Evolutionary conservation across 37 sponge, comb jelly and placozoan species (phyloP).

Genomic region (Tethya wilhelma): DNA sequence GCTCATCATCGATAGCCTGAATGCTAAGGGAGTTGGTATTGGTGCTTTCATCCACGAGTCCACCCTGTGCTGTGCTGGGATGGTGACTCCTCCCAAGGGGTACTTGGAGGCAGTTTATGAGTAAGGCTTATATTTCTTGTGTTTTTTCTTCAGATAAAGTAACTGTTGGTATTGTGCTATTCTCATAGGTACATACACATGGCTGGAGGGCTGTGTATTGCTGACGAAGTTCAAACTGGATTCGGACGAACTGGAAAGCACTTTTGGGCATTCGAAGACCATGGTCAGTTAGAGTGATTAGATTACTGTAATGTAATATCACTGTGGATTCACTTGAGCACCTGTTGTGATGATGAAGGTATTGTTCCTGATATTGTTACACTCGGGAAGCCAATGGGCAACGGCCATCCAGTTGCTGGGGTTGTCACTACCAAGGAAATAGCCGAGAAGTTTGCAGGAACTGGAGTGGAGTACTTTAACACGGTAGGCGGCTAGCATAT

Average conservation of each 20-base stretch:
- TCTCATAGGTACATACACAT: slow-evolving; percentile 50
- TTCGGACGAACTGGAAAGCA: slow-evolving; percentile 78
- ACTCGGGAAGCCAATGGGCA: slow-evolving; percentile 88
- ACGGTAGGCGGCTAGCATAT: slow-evolving; percentile 56
- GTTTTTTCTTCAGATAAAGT: background rate
- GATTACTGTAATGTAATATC: background rate
- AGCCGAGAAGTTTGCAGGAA: slow-evolving; percentile 57
- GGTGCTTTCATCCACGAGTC: slow-evolving; percentile 82
- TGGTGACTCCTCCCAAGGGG: slow-evolving; percentile 56
- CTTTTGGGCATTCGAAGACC: slow-evolving; percentile 78
- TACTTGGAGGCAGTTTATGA: slow-evolving; percentile 69
- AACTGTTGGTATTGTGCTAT: background rate
- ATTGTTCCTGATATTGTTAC: slow-evolving; percentile 90
- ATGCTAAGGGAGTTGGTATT: background rate
- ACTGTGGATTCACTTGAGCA: background rate
- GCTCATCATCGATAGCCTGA: background rate
- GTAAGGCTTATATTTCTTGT: slow-evolving; percentile 24
- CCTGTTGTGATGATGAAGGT: slow-evolving; percentile 2
- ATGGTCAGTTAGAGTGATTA: slow-evolving; percentile 42
- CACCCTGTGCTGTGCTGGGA: slow-evolving; percentile 72
- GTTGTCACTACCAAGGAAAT: slow-evolving; percentile 84
- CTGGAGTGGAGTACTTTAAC: slow-evolving; percentile 68
- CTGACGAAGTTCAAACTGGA: slow-evolving; percentile 89
- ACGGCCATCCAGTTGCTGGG: slow-evolving; percentile 84
- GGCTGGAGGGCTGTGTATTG: slow-evolving; percentile 87